Base-by-base conservation (phyloP, 2,797 vertebrate genomes). In the Scyliorhinus canicula region DNA sequence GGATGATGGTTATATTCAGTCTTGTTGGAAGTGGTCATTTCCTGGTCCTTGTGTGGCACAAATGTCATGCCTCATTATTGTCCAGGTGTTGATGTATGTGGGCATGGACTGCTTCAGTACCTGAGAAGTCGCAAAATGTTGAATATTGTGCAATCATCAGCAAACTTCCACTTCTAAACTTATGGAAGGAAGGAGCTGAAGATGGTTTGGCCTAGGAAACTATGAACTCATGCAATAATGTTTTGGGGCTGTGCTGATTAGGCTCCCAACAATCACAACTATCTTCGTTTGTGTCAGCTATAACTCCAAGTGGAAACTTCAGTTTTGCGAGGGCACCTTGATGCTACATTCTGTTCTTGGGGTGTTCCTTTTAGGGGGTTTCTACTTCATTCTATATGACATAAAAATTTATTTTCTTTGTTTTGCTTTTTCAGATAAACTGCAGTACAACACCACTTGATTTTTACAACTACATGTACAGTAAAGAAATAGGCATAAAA, bases 381-480 rank as follows among this genome's bases (percentile, higher is more conserved):
- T 67, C 40, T 28, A 44, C 28, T 40, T 24, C 21, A 65, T 69
- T 47, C 24, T 69, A 28, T 28, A 69, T 44, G 28, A 69, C 35
- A 69, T 93, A 0, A 16, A 69, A 65, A 16, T 44, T 93, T 2
- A 35, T 69, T 71, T 71, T 65, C 57, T 91, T 91, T 82, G 24
- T 60, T 91, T 90, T 82, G 11, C 60, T 65, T 90, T 77, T 95
- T 0, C 96, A 99, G 99, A 98, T 98, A 0, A 96, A 97, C 95
- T 98, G 95, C 95, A 98, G 97, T 84, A 95, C 95, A 0, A 98
- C 99, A 93, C 98, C 98, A 0, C 93, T 96, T n/a, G 96, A 97
- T 7, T 96, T 98, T 95, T 98, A 98, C 91, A 97, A 97, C 71
- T 97, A 97, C 95, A 69, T 99, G 31, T 97, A 97, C 0, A 96